These are phyloP conservation scores for Lymantria monacha DNA, from an alignment of 2,888 invertebrate genomes.

Conservation along the genomic window DNA sequence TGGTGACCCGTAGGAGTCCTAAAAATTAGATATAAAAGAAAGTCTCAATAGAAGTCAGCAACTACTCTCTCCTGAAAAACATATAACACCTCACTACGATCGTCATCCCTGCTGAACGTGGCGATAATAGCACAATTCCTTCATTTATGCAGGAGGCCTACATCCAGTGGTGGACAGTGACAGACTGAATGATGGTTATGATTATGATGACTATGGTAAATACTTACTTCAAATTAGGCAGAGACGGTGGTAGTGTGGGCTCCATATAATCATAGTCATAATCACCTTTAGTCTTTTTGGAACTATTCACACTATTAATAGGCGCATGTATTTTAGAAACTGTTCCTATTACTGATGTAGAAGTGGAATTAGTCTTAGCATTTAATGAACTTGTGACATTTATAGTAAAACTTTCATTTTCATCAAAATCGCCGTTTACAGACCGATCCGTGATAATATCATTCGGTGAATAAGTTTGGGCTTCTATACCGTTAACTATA, in stretches of 20 bases:
- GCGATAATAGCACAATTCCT: too few species aligned
- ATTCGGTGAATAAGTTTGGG: constrained; percentile 57
- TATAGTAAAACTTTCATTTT: constrained; percentile 79
- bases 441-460: constrained; percentile 70
- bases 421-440: constrained; percentile 59
- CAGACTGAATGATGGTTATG: too few species aligned
- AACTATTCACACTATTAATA: constrained; percentile 66
- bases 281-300: constrained; percentile 81
- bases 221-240: constrained; percentile 89
- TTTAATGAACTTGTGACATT: constrained; percentile 81
- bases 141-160: too few species aligned
- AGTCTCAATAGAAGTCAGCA: too few species aligned
- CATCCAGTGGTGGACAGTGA: too few species aligned
- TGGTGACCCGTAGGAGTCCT: too few species aligned
- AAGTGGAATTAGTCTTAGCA: constrained; percentile 60
- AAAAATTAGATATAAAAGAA: too few species aligned
- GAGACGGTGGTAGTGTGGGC: constrained; percentile 89
- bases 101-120: too few species aligned
- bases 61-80: too few species aligned
- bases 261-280: constrained; percentile 87
- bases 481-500: constrained; percentile 49
- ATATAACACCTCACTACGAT: too few species aligned
- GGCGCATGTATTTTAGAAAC: constrained; percentile 54
- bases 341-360: constrained; percentile 31
- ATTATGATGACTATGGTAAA: background rate